phyloP scores from a whole-genome alignment of 2,797 vertebrate genomes.

The Chloroceryle amazona region DNA sequence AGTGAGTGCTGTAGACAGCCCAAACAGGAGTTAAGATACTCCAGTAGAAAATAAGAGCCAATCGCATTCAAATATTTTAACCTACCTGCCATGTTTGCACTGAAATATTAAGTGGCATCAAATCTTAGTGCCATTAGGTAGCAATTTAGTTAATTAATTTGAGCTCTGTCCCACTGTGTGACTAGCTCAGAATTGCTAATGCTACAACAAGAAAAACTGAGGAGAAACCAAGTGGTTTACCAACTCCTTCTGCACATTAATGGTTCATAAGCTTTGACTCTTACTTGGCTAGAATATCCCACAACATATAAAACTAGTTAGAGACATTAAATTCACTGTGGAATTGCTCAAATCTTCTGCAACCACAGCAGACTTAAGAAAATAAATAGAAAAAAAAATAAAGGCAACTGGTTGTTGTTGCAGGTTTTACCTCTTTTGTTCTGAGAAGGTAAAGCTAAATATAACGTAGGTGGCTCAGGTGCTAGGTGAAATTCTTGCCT shows the following conservation, averaged over 20 bases:
- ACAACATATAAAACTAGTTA: neutral
- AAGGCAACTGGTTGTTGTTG: neutral
- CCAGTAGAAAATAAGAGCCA: neutral
- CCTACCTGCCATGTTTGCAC: conserved; percentile 20
- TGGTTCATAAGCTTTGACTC: conserved; percentile 25
- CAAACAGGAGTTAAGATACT: neutral
- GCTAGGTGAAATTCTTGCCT: neutral
- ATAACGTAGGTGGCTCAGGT: neutral
- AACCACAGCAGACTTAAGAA: neutral
- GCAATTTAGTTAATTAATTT: conserved; percentile 60
- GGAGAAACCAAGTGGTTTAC: neutral
- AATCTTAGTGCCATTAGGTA: conserved; percentile 31
- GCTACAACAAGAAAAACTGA: neutral
- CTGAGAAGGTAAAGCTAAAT: neutral
- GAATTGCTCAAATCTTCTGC: neutral
- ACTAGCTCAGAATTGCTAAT: conserved; percentile 43
- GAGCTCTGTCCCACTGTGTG: neutral
- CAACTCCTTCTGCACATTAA: conserved; percentile 19
- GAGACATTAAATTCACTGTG: neutral
- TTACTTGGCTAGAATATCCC: neutral
- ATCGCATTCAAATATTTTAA: conserved; percentile 4
- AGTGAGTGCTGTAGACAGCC: neutral
- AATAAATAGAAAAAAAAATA: neutral
- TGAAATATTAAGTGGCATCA: conserved; percentile 57
- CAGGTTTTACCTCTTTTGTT: neutral